Conservation (phyloP, 2,113 vertebrate genomes). For the Callaeas wilsoni region DNA sequence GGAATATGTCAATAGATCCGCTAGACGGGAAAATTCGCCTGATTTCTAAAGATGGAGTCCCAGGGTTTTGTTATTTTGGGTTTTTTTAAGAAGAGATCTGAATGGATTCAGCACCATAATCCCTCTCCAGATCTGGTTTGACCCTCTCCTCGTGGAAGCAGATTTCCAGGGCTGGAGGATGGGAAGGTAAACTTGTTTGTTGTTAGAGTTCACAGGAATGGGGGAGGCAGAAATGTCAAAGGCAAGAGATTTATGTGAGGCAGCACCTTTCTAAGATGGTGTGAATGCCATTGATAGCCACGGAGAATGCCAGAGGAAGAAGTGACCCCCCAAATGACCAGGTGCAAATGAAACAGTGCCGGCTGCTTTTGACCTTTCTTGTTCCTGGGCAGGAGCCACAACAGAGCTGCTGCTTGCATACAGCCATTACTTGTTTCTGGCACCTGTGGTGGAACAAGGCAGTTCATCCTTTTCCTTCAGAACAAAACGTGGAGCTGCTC, state of each 20-base stretch:
- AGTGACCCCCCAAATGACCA: background rate
- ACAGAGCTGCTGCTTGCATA: background rate
- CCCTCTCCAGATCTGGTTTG: background rate
- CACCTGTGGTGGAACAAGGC: background rate
- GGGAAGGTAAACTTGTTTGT: background rate
- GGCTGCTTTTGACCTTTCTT: background rate
- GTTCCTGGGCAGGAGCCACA: background rate
- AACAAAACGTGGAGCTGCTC: background rate
- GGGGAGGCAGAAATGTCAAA: background rate
- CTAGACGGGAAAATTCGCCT: conserved; percentile 41
- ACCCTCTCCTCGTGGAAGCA: background rate
- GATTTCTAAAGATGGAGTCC: background rate
- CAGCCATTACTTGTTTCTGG: background rate
- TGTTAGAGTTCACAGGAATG: background rate
- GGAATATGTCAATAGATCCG: background rate
- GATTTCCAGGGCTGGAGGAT: background rate
- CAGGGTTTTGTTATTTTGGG: background rate
- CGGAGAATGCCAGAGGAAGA: background rate
- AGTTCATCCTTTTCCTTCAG: background rate
- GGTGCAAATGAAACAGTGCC: background rate
- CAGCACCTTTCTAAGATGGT: background rate
- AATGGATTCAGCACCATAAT: background rate
- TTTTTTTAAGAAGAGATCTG: background rate
- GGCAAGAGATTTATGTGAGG: background rate
- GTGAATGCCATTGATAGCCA: background rate